Evolutionary conservation across 2,888 invertebrate species (phyloP).

Genomic region (Hydriomena furcata): DNA sequence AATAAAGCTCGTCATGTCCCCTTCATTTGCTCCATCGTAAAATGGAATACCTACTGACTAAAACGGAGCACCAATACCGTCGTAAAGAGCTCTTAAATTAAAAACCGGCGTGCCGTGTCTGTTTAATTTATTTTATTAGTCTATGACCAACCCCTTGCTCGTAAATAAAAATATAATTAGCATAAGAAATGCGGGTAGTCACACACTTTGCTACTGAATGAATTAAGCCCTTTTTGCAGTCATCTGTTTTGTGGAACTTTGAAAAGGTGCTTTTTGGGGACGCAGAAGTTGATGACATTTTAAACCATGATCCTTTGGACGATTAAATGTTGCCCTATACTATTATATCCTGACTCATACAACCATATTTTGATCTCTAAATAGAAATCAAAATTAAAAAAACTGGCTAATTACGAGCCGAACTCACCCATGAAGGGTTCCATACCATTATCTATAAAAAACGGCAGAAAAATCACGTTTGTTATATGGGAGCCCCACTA

Average conservation of each 20-base stretch:
- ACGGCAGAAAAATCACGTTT: no score
- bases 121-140: slow-evolving; percentile 47
- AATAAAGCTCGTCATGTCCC: slow-evolving; percentile 32
- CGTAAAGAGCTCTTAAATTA: slow-evolving; percentile 37
- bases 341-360: no score
- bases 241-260: slow-evolving; percentile 21
- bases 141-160: slow-evolving; percentile 60
- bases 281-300: no score
- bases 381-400: no score
- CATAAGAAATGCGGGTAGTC: slow-evolving; percentile 73
- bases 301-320: no score
- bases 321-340: no score
- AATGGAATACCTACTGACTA: slow-evolving; percentile 32
- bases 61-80: slow-evolving; percentile 33
- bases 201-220: slow-evolving; percentile 68
- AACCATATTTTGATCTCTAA: no score
- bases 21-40: slow-evolving; percentile 34
- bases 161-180: slow-evolving; percentile 73
- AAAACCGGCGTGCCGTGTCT: slow-evolving; percentile 41
- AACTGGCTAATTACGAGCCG: no score
- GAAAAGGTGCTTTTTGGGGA: not conserved
- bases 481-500: no score
- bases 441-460: no score
- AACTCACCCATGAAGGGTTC: no score
- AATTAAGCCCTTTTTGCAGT: slow-evolving; percentile 49